phyloP scores from a whole-genome alignment of 1,140 invertebrate species.

The Drosophila bocki region DNA sequence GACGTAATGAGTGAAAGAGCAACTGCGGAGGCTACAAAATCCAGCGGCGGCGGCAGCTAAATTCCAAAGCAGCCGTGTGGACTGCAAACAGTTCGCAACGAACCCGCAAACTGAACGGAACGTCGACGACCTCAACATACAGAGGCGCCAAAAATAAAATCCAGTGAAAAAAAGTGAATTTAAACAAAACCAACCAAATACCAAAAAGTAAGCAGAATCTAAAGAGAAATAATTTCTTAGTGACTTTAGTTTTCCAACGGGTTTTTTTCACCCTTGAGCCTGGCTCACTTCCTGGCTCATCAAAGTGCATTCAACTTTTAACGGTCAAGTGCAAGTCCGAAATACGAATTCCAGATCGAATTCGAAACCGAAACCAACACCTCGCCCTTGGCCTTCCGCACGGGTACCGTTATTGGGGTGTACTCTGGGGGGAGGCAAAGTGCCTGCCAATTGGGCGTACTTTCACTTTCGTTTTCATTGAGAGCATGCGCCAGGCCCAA shows the following conservation, averaged over 20 bases:
- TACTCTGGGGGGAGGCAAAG: not conserved
- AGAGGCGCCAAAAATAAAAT: constrained; percentile 57
- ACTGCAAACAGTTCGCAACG: constrained; percentile 71
- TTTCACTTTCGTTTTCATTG: constrained; percentile 65
- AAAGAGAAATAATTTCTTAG: constrained; percentile 10
- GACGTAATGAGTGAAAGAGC: constrained; percentile 18
- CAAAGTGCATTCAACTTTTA: constrained; percentile 73
- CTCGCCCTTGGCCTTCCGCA: constrained; percentile 70
- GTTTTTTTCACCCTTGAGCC: not conserved
- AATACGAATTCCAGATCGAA: constrained; percentile 57
- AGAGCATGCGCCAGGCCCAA: constrained; percentile 60
- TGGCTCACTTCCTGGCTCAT: constrained; percentile 9
- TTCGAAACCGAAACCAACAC: constrained; percentile 11
- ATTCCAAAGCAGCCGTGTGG: constrained; percentile 61
- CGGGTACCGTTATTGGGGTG: constrained; percentile 4
- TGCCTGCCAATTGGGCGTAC: constrained; percentile 22
- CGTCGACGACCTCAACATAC: constrained; percentile 67
- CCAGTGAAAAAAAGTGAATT: constrained; percentile 45
- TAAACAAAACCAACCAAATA: constrained; percentile 23
- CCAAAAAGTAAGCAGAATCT: constrained; percentile 57
- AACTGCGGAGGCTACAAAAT: constrained; percentile 68
- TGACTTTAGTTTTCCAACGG: not conserved
- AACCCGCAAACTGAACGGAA: constrained; percentile 75
- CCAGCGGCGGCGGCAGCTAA: constrained; percentile 64
- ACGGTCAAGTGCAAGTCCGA: constrained; percentile 34